These are phyloP conservation scores for Pelusios castaneus DNA, from an alignment of 2,113 vertebrate species.

Conservation along the genomic window DNA sequence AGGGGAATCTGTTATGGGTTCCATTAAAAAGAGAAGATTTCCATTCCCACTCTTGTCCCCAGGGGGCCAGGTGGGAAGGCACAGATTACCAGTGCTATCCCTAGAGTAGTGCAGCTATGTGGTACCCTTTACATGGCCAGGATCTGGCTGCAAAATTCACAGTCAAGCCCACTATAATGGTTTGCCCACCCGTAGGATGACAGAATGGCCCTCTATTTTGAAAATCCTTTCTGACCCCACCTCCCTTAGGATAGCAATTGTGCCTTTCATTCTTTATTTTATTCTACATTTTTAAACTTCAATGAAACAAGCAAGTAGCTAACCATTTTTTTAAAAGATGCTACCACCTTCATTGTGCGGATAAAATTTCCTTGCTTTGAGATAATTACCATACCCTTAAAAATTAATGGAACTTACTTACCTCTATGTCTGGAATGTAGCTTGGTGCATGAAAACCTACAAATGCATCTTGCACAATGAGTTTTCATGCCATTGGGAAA, in stretches of 20 bases:
- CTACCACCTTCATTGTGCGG: background rate
- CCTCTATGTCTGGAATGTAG: background rate
- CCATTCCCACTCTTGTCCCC: background rate
- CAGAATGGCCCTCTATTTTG: background rate
- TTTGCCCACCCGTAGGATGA: background rate
- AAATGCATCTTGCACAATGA: background rate
- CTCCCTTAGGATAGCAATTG: background rate
- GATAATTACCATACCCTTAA: background rate
- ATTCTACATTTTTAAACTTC: background rate
- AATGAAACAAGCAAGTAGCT: background rate
- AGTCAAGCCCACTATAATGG: background rate
- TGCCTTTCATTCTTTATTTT: background rate
- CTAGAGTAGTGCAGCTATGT: no score
- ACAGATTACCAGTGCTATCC: background rate
- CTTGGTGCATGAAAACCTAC: fast-evolving
- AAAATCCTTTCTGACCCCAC: background rate
- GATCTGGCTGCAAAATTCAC: background rate
- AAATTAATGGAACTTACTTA: background rate
- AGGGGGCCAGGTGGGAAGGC: background rate
- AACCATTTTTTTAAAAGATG: background rate
- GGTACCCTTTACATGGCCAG: background rate
- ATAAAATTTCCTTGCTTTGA: background rate
- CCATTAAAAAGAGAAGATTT: background rate
- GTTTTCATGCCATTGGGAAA: background rate
- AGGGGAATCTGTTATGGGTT: background rate